These are phyloP conservation scores for Ornithorhynchus anatinus DNA, from an alignment of 2,113 vertebrate genomes.

Conservation along the genomic window DNA sequence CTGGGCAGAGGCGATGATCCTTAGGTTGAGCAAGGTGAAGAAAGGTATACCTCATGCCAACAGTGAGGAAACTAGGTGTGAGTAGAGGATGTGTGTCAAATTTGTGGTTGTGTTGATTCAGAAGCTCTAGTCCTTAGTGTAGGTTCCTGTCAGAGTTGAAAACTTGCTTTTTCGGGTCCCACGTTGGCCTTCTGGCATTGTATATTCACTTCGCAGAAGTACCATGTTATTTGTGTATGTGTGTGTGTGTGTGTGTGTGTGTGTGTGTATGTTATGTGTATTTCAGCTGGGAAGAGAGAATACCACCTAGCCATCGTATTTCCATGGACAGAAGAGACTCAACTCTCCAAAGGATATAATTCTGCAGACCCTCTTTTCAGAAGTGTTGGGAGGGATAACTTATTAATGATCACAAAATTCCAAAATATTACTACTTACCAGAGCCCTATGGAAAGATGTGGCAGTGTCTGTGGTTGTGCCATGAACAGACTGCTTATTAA, in stretches of 20 bases:
- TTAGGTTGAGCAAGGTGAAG: background rate
- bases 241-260: background rate
- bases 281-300: background rate
- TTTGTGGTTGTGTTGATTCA: constrained; percentile 1
- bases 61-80: background rate
- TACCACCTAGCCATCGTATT: background rate
- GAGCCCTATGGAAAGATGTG: background rate
- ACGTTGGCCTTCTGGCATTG: background rate
- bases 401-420: background rate
- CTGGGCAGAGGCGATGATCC: background rate
- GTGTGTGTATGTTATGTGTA: background rate
- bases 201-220: background rate
- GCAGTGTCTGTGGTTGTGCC: background rate
- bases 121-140: background rate
- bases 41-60: background rate
- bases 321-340: background rate
- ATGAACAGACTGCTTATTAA: background rate
- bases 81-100: background rate
- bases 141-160: background rate
- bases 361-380: background rate
- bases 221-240: background rate
- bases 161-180: background rate
- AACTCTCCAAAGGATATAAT: background rate
- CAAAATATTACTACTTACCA: background rate
- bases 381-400: background rate